Percentiles rank a stretch among this genome's conserved stretches.
These are phyloP conservation scores for Apomyelois bistriatella DNA, from an alignment of 2,888 invertebrate genomes.

Conservation along the genomic window DNA sequence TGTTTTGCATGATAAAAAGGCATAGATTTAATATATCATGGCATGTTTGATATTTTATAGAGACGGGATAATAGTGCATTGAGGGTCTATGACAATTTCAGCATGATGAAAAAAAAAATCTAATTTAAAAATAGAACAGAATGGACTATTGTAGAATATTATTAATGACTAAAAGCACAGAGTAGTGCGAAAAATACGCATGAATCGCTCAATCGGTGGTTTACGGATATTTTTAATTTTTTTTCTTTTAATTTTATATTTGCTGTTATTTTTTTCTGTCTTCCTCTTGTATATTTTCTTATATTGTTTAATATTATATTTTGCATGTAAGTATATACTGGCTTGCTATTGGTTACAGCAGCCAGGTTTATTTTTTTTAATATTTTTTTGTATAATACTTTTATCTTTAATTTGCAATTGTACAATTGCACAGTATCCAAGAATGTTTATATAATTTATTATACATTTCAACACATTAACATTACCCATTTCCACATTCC, in stretches of 20 bases:
- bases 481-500: constrained; percentile 41
- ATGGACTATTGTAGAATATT: constrained; percentile 57
- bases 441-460: constrained; percentile 29
- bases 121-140: constrained; percentile 55
- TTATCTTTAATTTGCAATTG: constrained; percentile 40
- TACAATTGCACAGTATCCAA: constrained; percentile 37
- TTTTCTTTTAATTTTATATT: constrained; percentile 33
- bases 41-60: constrained; percentile 50
- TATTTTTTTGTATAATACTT: constrained; percentile 31
- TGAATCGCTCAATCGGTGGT: constrained; percentile 69
- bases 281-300: constrained; percentile 32
- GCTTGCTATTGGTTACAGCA: constrained; percentile 24
- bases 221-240: constrained; percentile 27
- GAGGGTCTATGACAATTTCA: constrained; percentile 51
- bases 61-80: constrained; percentile 28
- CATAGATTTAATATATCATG: constrained; percentile 43
- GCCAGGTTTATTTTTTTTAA: constrained; percentile 29
- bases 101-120: constrained; percentile 59
- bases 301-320: constrained; percentile 37
- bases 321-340: constrained; percentile 52
- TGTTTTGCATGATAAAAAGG: constrained; percentile 58
- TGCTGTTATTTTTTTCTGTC: constrained; percentile 34
- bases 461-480: constrained; percentile 47
- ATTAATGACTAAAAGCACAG: constrained; percentile 64
- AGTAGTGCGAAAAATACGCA: constrained; percentile 74